These are phyloP conservation scores for Cryptotis parvus DNA, from an alignment of 2,113 vertebrate species.

Conservation along the genomic window DNA sequence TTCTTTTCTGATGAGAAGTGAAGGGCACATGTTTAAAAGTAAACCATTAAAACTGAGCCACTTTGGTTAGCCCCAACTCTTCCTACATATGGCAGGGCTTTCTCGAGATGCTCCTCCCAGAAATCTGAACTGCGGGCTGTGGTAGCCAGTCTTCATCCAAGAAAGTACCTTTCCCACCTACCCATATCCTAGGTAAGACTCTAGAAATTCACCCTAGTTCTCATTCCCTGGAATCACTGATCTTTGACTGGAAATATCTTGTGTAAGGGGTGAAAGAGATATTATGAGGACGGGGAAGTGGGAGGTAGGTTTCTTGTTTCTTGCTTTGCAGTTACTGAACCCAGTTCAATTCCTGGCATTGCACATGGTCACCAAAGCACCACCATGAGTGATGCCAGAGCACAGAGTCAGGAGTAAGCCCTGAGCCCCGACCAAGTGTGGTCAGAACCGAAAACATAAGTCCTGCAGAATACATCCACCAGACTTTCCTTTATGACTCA, in stretches of 20 bases:
- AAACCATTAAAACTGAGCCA: constrained; percentile 3
- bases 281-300: no score
- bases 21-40: background rate
- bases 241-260: background rate
- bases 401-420: no score
- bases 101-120: background rate
- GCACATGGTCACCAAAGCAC: no score
- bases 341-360: no score
- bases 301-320: no score
- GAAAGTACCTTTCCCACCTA: background rate
- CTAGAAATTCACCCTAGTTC: background rate
- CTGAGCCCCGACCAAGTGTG: no score
- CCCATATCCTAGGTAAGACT: background rate
- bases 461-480: background rate
- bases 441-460: background rate
- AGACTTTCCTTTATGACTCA: background rate
- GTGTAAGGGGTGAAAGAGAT: no score
- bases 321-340: no score
- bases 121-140: background rate
- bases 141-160: background rate
- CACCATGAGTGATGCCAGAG: no score
- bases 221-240: background rate
- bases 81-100: background rate
- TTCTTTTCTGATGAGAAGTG: constrained; percentile 40
- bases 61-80: background rate